Base-by-base conservation (phyloP, 2,797 vertebrate genomes). In the Kryptolebias ocellatus region DNA sequence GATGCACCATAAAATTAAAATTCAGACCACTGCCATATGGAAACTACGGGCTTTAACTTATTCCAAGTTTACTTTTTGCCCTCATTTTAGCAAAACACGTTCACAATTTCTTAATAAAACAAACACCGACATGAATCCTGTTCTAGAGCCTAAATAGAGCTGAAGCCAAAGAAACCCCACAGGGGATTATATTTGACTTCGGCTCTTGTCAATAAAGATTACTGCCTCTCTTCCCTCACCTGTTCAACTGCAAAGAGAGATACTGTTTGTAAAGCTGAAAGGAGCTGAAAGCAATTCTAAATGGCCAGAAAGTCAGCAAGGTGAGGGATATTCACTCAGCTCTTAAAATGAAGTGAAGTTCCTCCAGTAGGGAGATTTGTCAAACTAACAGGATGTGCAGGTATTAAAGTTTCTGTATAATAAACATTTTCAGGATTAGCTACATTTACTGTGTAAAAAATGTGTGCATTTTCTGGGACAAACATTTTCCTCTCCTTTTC, bases 201-300 rank as follows among this genome's bases (percentile, higher is more conserved):
- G 69, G 72, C 68, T 73, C 75, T 42, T 65, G 79, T 85, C 84
- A 81, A 81, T 88, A 85, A 81, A 87, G 85, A 87, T 89, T 86
- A 84, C 55, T 2, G 71, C 49, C 34, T 65, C 3, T 1, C 67
- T 78, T 60, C 47, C 16, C 60, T 83, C 75, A 84, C 76, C 87
- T 84, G 80, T 76, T 72, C 59, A 57, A 66, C 72, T 66, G 74
- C 55, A 70, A 44, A 70, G 50, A 52, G 45, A 65, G 66, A 79
- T 31, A 27, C 37, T 10, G 39, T 9, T 72, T 70, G 64, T 68
- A 62, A 80, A 87, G 80, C 77, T 81, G 62, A 53, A 50, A 62
- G 45, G 18, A 79, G 71, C 67, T 73, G 66, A 62, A 55, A 64
- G 70, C 61, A 12, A 74, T 82, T 67, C 29, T 53, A 52, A 79